These are phyloP conservation scores for Zoanthus sociatus DNA, from an alignment of 92 coral and sea anemone genomes.

Conservation along the genomic window DNA sequence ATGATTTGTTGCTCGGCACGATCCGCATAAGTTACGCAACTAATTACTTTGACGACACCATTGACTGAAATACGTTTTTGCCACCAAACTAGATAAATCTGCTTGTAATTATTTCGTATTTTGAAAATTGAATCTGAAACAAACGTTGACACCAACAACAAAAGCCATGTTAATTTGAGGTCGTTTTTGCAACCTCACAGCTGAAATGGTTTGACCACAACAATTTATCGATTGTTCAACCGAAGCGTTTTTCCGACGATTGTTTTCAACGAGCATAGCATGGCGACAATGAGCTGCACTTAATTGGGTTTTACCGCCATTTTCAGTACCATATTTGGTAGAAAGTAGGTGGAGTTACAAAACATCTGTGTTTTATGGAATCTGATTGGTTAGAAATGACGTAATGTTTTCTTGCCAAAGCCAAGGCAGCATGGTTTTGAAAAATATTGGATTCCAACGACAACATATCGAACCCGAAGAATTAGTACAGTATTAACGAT, in stretches of 20 bases:
- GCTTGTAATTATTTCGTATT: neutral
- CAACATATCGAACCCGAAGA: conserved; percentile 28
- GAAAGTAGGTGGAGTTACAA: conserved; percentile 50
- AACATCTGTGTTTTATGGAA: neutral
- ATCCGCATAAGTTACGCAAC: neutral
- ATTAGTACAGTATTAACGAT: conserved; percentile 31
- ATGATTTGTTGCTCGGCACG: conserved; percentile 39
- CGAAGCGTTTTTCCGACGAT: neutral
- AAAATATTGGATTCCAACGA: conserved; percentile 47
- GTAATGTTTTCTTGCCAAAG: conserved; percentile 50
- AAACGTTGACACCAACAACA: neutral
- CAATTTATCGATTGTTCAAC: conserved; percentile 13
- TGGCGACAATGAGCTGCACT: conserved; percentile 73
- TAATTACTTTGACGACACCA: too few relatives aligned
- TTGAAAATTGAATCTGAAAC: neutral
- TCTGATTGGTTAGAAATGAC: conserved; percentile 83
- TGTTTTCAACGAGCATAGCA: conserved; percentile 61
- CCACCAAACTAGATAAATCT: neutral
- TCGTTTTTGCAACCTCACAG: neutral
- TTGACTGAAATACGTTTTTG: neutral
- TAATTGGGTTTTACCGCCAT: conserved; percentile 45
- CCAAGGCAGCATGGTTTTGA: conserved; percentile 31
- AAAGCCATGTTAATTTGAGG: neutral
- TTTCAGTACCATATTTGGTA: conserved; percentile 70
- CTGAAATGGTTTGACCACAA: conserved; percentile 17